Evolutionary conservation across 2,797 vertebrate species (phyloP).

Genomic region (Mallotus villosus): DNA sequence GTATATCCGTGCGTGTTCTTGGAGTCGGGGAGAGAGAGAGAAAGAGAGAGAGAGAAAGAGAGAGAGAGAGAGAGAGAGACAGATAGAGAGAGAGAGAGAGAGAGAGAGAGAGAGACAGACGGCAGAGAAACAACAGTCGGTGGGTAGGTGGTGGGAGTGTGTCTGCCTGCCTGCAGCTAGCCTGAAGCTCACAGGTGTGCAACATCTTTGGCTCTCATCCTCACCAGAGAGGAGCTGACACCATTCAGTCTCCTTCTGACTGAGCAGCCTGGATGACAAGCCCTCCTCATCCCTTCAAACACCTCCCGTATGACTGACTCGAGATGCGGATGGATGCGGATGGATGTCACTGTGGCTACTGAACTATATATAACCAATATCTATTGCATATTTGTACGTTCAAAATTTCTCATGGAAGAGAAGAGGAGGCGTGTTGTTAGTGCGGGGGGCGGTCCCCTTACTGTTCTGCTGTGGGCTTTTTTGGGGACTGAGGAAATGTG

Average conservation of each 20-base stretch:
- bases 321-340: background rate
- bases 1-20: background rate
- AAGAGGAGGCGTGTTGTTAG: no score
- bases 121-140: no score
- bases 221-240: background rate
- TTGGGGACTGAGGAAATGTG: no score
- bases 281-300: background rate
- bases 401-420: no score
- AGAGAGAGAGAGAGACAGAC: no score
- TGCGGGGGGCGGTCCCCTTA: no score
- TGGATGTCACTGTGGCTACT: background rate
- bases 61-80: no score
- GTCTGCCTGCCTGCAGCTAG: background rate
- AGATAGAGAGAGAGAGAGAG: background rate
- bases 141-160: background rate
- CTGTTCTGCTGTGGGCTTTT: no score
- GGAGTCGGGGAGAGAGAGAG: no score
- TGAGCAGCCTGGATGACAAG: background rate
- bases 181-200: background rate
- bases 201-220: background rate
- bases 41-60: no score
- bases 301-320: background rate
- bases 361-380: no score
- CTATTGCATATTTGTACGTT: no score
- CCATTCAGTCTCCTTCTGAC: background rate